A percentile compares a stretch with the other conserved stretches of the same genome.
phyloP scores from a whole-genome alignment of 2,888 invertebrate species.

The Altica lythri region DNA sequence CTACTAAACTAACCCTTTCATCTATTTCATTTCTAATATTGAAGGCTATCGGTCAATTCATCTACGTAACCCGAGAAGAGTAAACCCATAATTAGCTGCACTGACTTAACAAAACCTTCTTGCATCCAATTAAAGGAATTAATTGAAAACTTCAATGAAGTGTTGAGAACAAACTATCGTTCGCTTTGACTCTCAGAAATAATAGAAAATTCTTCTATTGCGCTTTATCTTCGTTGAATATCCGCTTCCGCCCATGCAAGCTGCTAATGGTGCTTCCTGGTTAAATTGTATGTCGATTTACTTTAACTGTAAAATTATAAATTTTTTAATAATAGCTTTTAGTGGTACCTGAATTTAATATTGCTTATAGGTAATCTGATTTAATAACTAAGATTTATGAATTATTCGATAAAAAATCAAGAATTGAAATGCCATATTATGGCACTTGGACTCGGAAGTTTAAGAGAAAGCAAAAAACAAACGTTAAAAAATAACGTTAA shows the following conservation, averaged over 20 bases:
- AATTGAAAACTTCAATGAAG: constrained; percentile 24
- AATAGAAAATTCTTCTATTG: constrained; percentile 25
- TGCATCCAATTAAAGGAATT: constrained; percentile 22
- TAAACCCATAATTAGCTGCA: constrained; percentile 25
- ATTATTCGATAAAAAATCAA: too few species aligned
- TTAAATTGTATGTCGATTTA: not conserved
- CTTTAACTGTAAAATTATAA: too few species aligned
- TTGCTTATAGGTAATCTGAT: too few species aligned
- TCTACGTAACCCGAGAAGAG: constrained; percentile 10
- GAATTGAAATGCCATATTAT: too few species aligned
- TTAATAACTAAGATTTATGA: too few species aligned
- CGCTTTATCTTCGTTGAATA: constrained; percentile 22
- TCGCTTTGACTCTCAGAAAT: constrained; percentile 15
- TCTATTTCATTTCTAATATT: constrained; percentile 10
- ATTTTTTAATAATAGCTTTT: too few species aligned
- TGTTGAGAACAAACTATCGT: constrained; percentile 22
- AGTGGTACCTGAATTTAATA: too few species aligned
- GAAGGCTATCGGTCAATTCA: constrained; percentile 20
- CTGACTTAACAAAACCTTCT: constrained; percentile 25
- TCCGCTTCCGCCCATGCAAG: constrained; percentile 17
- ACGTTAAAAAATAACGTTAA: too few species aligned
- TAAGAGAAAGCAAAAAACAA: too few species aligned
- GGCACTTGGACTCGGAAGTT: too few species aligned
- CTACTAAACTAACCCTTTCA: not conserved
- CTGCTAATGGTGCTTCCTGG: constrained; percentile 10